A percentile compares a stretch with the other conserved stretches of the same genome.
These are phyloP conservation scores for Spongia lamella DNA, from an alignment of 37 sponge, comb jelly and placozoan genomes.

Conservation along the genomic window DNA sequence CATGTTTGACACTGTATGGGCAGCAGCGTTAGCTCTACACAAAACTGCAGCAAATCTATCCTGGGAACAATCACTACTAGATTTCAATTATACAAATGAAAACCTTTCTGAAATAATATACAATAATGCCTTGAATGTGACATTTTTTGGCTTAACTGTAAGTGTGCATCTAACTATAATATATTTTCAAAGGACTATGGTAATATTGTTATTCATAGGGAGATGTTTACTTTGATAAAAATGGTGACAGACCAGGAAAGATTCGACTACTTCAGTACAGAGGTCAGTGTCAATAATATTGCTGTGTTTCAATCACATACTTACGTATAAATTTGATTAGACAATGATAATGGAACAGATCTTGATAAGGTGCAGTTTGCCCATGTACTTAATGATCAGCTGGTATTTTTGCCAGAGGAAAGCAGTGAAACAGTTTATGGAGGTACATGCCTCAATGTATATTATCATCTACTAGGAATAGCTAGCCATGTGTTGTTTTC, in stretches of 20 bases:
- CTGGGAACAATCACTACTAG: background rate
- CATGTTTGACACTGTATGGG: conserved; percentile 56
- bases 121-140: background rate
- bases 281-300: conserved; percentile 22
- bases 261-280: conserved; percentile 60
- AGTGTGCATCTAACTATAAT: conserved; percentile 12
- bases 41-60: background rate
- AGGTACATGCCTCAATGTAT: too few relatives aligned
- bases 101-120: conserved; percentile 26
- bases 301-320: background rate
- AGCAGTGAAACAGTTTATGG: too few relatives aligned
- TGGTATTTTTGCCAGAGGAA: too few relatives aligned
- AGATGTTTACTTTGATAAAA: conserved; percentile 15
- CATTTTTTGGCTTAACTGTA: conserved; percentile 52
- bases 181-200: too few relatives aligned
- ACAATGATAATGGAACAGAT: too few relatives aligned
- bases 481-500: too few relatives aligned
- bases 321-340: too few relatives aligned
- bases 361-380: too few relatives aligned
- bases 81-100: conserved; percentile 21
- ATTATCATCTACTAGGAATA: too few relatives aligned
- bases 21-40: conserved; percentile 45
- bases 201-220: conserved; percentile 18
- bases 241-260: conserved; percentile 27
- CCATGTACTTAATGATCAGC: too few relatives aligned